Conservation (phyloP, 2,888 invertebrate genomes). For the Leptopterna dolabrata region DNA sequence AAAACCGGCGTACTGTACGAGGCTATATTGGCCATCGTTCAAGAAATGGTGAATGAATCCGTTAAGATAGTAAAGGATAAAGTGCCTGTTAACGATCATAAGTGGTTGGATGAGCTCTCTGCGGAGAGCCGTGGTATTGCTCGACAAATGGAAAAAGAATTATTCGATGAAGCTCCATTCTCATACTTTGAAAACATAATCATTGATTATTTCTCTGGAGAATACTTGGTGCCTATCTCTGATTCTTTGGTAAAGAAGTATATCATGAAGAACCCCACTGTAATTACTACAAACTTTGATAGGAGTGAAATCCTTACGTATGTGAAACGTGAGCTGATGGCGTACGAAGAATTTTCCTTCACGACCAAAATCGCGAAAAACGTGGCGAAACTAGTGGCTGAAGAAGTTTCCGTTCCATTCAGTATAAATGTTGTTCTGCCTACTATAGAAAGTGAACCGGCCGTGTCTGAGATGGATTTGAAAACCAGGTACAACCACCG, state of each 20-base stretch:
- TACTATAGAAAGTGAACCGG: neutral
- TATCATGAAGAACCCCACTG: neutral
- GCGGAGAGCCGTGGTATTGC: neutral
- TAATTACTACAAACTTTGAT: neutral
- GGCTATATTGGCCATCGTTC: neutral
- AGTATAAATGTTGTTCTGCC: neutral
- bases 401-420: neutral
- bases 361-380: slow-evolving; percentile 9
- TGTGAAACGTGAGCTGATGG: neutral
- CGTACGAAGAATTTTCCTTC: neutral
- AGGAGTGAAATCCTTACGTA: neutral
- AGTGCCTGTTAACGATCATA: neutral
- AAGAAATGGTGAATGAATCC: neutral
- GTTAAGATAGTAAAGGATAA: neutral
- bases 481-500: neutral
- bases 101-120: neutral
- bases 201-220: neutral
- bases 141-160: neutral
- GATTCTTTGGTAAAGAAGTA: neutral
- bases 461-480: neutral
- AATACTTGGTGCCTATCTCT: neutral
- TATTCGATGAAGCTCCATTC: slow-evolving; percentile 14
- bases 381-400: neutral
- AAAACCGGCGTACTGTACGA: slow-evolving; percentile 32
- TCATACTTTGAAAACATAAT: slow-evolving; percentile 1